Conservation (phyloP, 2,797 vertebrate species). For the Ambastaia sidthimunki region DNA sequence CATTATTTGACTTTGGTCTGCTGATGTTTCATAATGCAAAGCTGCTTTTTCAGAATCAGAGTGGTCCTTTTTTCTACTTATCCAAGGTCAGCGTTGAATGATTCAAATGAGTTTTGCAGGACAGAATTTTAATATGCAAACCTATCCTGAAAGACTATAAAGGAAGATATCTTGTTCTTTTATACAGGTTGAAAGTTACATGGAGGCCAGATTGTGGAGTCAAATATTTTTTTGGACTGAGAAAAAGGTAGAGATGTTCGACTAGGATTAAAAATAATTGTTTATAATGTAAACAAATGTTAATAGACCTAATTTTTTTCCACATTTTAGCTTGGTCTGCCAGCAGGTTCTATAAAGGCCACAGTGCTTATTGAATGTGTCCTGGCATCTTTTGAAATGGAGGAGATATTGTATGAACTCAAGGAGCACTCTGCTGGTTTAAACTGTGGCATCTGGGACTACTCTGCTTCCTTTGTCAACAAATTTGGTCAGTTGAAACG, state of each 20-base stretch:
- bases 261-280: background rate
- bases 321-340: slow-evolving; percentile 74
- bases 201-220: slow-evolving; percentile 84
- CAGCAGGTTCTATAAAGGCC: slow-evolving; percentile 79
- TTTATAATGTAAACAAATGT: background rate
- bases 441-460: slow-evolving; percentile 88
- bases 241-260: slow-evolving; percentile 70
- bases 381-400: slow-evolving; percentile 84
- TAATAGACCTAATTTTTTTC: slow-evolving; percentile 20
- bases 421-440: slow-evolving; percentile 81
- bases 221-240: slow-evolving; percentile 83
- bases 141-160: background rate
- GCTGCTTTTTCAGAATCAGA: slow-evolving; percentile 72
- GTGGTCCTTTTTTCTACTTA: slow-evolving; percentile 82
- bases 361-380: slow-evolving; percentile 83
- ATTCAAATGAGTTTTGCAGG: background rate
- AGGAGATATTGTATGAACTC: slow-evolving; percentile 84
- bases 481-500: slow-evolving; percentile 76
- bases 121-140: background rate
- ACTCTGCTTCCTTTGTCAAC: slow-evolving; percentile 83
- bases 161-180: background rate
- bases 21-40: slow-evolving; percentile 81
- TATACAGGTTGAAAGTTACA: slow-evolving; percentile 78
- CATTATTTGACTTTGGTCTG: slow-evolving; percentile 83
- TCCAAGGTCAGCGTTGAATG: slow-evolving; percentile 74